phyloP scores from a whole-genome alignment of 2,113 vertebrate genomes.

The Sturnus vulgaris region DNA sequence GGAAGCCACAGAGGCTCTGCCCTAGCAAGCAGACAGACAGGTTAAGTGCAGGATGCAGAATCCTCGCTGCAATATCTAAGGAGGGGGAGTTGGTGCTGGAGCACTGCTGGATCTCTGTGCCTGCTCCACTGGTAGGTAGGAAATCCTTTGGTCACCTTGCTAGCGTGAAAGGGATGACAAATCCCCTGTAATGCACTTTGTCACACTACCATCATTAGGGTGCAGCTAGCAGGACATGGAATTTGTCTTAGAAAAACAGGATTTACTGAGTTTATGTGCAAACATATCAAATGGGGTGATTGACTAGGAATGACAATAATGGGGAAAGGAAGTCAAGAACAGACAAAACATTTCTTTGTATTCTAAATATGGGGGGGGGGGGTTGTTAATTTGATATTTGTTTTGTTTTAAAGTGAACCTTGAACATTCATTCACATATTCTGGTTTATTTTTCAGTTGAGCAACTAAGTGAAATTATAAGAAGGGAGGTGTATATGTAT shows the following conservation, averaged over 20 bases:
- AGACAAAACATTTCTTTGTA: not conserved
- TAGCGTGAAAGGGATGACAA: not conserved
- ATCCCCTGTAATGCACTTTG: not conserved
- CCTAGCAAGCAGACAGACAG: not conserved
- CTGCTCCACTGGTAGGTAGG: not conserved
- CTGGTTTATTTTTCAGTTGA: not conserved
- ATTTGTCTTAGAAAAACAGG: not conserved
- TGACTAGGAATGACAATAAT: not conserved
- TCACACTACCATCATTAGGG: not conserved
- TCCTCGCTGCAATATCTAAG: not conserved
- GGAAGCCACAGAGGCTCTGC: not conserved
- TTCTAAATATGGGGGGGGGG: not conserved
- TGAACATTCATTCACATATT: not conserved
- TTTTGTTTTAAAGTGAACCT: not conserved
- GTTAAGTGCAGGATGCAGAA: not conserved
- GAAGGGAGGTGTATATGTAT: rapidly evolving
- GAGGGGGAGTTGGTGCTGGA: rapidly evolving
- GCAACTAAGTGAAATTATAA: not conserved
- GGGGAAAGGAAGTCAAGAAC: not conserved
- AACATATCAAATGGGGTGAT: not conserved
- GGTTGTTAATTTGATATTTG: not conserved
- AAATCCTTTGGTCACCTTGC: not conserved
- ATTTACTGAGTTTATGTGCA: not conserved
- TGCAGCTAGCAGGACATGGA: not conserved
- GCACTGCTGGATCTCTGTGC: not conserved